phyloP scores from a whole-genome alignment of 2,888 invertebrate genomes.

The Zaprionus bogoriensis region DNA sequence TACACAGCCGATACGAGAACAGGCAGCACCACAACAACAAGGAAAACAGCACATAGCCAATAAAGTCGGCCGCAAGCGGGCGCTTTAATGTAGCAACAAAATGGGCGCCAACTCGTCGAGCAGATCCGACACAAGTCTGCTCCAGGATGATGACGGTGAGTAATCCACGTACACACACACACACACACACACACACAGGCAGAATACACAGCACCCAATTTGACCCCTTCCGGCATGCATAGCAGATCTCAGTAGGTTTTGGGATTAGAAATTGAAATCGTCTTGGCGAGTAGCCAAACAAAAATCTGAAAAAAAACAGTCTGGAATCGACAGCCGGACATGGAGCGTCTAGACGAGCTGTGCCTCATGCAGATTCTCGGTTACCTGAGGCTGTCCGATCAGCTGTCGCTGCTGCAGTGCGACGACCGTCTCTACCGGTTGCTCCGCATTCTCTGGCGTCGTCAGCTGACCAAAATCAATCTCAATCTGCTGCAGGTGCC shows the following conservation, averaged over 20 bases:
- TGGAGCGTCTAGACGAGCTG: conserved; percentile 64
- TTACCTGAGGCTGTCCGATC: conserved; percentile 48
- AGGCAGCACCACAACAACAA: conserved; percentile 6
- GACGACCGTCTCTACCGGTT: conserved; percentile 40
- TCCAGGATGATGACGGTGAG: conserved; percentile 83
- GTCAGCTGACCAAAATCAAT: conserved; percentile 35
- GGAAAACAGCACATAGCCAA: conserved; percentile 17
- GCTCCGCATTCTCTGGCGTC: conserved; percentile 53
- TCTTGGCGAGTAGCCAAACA: not conserved
- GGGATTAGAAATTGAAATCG: not conserved
- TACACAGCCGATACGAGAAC: conserved; percentile 7
- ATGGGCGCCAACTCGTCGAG: conserved; percentile 82
- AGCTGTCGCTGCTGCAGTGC: conserved; percentile 57
- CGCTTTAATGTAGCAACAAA: conserved; percentile 67
- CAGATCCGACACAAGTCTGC: conserved; percentile 81
- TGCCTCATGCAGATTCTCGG: conserved; percentile 49
- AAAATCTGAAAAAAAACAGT: not conserved
- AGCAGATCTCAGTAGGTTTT: conserved; percentile 1
- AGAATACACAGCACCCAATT: too few species aligned
- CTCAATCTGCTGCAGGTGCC: conserved; percentile 55
- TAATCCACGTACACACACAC: conserved; percentile 7
- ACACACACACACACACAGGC: not conserved
- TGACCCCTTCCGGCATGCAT: too few species aligned
- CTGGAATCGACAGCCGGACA: conserved; percentile 10
- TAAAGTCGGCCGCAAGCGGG: conserved; percentile 34